Percentiles rank a stretch among this genome's conserved stretches.
Conservation (phyloP, 2,113 vertebrate species). For the Pachypanchax playfairii region DNA sequence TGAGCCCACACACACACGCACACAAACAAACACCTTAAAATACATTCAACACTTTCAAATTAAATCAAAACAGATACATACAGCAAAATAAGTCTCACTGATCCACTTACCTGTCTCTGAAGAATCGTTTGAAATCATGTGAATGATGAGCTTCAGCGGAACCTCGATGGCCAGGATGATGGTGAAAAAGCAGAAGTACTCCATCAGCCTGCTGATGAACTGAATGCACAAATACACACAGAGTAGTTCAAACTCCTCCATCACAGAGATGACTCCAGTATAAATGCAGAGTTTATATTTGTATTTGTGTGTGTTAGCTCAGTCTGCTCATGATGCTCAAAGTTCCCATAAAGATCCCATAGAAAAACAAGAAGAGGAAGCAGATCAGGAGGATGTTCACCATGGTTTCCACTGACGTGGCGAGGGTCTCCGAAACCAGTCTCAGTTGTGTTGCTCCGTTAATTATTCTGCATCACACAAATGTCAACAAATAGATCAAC, state of each 20-base stretch:
- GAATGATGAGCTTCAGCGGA: neutral
- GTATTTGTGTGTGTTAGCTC: no score
- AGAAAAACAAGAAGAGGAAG: neutral
- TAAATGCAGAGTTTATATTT: no score
- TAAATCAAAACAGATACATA: neutral
- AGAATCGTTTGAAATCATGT: neutral
- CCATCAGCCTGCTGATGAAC: no score
- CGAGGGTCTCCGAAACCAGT: no score
- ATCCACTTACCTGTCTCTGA: neutral
- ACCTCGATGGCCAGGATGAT: neutral
- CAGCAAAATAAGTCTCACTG: neutral
- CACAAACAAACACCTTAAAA: no score
- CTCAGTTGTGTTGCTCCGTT: no score
- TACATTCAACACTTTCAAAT: no score
- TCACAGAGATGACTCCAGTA: no score
- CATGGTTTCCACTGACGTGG: neutral
- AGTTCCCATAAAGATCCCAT: no score
- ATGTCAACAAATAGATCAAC: no score
- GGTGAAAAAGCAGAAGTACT: no score
- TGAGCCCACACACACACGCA: neutral
- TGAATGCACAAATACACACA: neutral
- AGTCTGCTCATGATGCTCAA: neutral
- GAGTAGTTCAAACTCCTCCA: neutral
- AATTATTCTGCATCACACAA: no score
- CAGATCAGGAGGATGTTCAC: neutral